Conservation (phyloP, 2,113 vertebrate genomes). For the Amphiprion percula region DNA sequence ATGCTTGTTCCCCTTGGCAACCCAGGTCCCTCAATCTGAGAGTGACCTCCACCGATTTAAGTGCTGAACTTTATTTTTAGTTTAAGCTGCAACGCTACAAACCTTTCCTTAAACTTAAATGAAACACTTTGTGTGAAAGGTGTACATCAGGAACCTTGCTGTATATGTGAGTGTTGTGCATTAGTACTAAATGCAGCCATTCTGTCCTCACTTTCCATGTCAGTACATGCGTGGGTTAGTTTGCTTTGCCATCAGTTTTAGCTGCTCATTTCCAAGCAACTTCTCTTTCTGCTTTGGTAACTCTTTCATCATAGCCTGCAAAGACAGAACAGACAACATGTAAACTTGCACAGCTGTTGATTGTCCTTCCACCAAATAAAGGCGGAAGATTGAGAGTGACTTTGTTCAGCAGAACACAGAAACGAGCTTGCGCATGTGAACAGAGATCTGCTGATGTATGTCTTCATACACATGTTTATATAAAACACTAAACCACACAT, state of each 20-base stretch:
- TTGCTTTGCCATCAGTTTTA: constrained; percentile 41
- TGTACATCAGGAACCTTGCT: not conserved
- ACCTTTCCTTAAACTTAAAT: no score
- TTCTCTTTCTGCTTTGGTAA: constrained; percentile 4
- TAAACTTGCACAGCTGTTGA: constrained; percentile 1
- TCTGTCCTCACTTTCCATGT: not conserved
- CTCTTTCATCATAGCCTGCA: not conserved
- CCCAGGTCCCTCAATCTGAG: not conserved
- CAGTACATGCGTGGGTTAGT: not conserved
- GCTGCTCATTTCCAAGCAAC: not conserved
- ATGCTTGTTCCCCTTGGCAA: not conserved
- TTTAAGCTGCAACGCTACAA: no score
- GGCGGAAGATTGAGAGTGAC: not conserved
- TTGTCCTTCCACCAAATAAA: not conserved
- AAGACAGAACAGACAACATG: not conserved
- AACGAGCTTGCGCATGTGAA: no score
- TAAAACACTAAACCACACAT: no score
- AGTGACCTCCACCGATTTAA: not conserved
- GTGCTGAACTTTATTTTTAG: no score
- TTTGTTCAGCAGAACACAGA: no score
- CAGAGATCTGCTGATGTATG: no score
- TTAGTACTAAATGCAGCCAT: not conserved
- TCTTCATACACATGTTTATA: no score
- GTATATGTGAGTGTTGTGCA: not conserved
- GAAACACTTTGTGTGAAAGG: not conserved